A percentile compares a stretch with the other conserved stretches of the same genome.
Conservation (phyloP, 1,140 invertebrate species). For the Spodoptera frugiperda region DNA sequence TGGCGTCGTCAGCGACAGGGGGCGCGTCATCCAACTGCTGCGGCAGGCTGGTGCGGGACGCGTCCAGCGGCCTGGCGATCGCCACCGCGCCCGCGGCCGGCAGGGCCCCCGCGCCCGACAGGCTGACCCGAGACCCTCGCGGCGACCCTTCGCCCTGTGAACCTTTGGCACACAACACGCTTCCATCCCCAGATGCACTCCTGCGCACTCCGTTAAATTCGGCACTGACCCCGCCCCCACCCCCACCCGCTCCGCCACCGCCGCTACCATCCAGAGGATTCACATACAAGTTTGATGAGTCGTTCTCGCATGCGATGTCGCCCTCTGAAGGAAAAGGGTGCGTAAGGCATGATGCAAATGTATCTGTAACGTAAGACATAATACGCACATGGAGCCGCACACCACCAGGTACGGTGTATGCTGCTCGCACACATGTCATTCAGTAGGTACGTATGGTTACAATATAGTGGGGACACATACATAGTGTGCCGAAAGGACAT, state of each 20-base stretch:
- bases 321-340: constrained; percentile 96
- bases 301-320: constrained; percentile 91
- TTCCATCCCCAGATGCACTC: constrained; percentile 92
- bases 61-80: constrained; percentile 58
- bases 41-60: constrained; percentile 65
- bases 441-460: constrained; percentile 48
- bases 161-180: constrained; percentile 86
- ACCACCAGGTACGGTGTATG: constrained; percentile 56
- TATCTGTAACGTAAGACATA: constrained; percentile 90
- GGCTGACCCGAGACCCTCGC: constrained; percentile 75
- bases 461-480: constrained; percentile 33
- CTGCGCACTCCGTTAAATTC: constrained; percentile 89
- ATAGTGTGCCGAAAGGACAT: constrained; percentile 51
- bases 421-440: constrained; percentile 56
- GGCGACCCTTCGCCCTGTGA: constrained; percentile 80
- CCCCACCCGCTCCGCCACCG: constrained; percentile 85
- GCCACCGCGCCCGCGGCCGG: constrained; percentile 37
- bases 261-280: constrained; percentile 93
- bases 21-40: constrained; percentile 65
- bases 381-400: constrained; percentile 80
- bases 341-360: constrained; percentile 97
- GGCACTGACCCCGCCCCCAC: constrained; percentile 71
- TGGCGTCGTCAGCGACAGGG: constrained; percentile 83
- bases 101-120: constrained; percentile 57
- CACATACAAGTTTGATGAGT: constrained; percentile 94